A percentile compares a stretch with the other conserved stretches of the same genome.
Evolutionary conservation across 2,797 vertebrate species (phyloP).

Genomic region (Pangasius larnaudii): DNA sequence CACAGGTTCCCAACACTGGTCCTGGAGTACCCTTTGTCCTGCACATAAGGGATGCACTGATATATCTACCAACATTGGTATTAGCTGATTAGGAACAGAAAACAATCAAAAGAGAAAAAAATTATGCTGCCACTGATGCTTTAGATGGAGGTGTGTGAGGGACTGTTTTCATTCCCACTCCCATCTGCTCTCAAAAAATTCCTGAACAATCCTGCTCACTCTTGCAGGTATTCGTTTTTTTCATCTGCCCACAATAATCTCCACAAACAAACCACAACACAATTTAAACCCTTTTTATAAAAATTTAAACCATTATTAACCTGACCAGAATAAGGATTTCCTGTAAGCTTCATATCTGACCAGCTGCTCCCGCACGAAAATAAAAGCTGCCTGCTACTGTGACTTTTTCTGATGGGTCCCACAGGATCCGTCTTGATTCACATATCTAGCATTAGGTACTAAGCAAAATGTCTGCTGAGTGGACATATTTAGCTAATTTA

Average conservation of each 20-base stretch:
- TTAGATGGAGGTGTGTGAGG: neutral
- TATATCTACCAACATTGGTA: neutral
- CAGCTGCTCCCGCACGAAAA: neutral
- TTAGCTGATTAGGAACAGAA: neutral
- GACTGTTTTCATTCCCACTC: neutral
- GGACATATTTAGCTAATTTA: neutral
- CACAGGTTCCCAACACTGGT: neutral
- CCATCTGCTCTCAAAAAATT: neutral
- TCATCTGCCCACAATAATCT: neutral
- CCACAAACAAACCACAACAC: neutral
- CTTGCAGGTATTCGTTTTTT: neutral
- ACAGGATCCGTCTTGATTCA: neutral
- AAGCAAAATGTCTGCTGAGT: neutral
- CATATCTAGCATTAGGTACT: neutral
- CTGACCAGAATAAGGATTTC: neutral
- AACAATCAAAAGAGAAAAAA: neutral
- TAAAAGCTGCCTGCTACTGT: neutral
- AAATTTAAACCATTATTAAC: neutral
- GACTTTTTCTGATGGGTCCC: neutral
- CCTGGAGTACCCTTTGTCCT: neutral
- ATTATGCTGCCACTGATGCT: neutral
- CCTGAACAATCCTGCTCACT: neutral
- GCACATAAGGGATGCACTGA: neutral
- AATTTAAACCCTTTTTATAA: neutral
- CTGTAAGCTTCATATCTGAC: neutral